Evolutionary conservation across 2,113 vertebrate genomes (phyloP), one percentile per base, ranked within the genome.

Genomic region (Panurus biarmicus): DNA sequence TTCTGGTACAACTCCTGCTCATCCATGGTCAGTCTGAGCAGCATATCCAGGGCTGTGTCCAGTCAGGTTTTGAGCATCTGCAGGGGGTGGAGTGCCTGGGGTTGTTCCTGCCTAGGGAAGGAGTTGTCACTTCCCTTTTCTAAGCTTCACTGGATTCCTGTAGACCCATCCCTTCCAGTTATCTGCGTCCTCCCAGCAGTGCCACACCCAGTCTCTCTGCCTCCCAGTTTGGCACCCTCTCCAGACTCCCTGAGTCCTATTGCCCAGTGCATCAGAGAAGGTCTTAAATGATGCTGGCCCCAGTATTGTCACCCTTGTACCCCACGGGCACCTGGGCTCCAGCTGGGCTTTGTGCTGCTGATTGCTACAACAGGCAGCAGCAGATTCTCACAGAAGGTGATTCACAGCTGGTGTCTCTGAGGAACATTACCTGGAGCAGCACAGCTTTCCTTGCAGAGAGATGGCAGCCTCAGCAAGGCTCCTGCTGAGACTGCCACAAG

Each of bases 61-160:
- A 42, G 50, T 11, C 31, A 23, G 31, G 12, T 33, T 72, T 50
- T 36, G 14, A 53, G 12, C 51, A 66, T 14, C 17, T 28, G 36
- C 51, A 25, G 2, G 2, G 1, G 3, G n/a, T 14, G 14, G 7
- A 70, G 2, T 28, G 7, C 24, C 8, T 31, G 23, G 8, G 0
- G 2, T 36, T 38, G 3, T 21, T 89, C 13, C 1, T 31, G 6
- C 4, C 7, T 5, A 28, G 11, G 12, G 5, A 18, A 22, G 4
- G 25, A 67, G 14, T 14, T 28, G 2, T 2, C 14, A 25, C 11
- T 71, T 72, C 8, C 4, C 16, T 62, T 64, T 54, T 4, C 12
- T 26, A 12, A 38, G 10, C 18, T 47, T 33, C 61, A 5, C 1
- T 56, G 26, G 3, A 3, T 33, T 73, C 12, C n/a, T 50, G 28